Percentiles rank a stretch among this genome's conserved stretches.
Conservation (phyloP, 2,888 invertebrate species). For the Baronia brevicornis region DNA sequence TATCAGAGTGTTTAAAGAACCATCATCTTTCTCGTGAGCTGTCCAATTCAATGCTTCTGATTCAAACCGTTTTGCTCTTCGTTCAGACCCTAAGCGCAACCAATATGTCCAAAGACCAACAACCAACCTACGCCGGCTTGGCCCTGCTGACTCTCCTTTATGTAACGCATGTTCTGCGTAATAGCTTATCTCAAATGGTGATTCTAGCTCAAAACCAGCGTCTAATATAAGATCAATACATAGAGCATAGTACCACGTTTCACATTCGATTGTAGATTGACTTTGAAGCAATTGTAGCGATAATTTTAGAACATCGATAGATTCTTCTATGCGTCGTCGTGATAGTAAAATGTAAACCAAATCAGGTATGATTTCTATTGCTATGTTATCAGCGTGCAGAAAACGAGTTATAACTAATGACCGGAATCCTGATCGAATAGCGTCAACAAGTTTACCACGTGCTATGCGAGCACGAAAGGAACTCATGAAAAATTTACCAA, state of each 20-base stretch:
- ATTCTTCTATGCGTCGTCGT: constrained; percentile 62
- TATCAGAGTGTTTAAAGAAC: constrained; percentile 41
- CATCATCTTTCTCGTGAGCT: constrained; percentile 35
- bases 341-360: constrained; percentile 56
- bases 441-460: constrained; percentile 39
- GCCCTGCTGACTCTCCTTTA: constrained; percentile 34
- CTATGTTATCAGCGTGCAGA: constrained; percentile 51
- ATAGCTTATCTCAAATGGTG: constrained; percentile 53
- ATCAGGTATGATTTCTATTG: constrained; percentile 59
- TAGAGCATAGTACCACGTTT: constrained; percentile 74
- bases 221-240: constrained; percentile 75
- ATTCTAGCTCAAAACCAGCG: constrained; percentile 70
- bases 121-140: constrained; percentile 45
- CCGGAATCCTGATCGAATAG: constrained; percentile 56
- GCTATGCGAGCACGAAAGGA: constrained; percentile 58
- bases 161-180: constrained; percentile 50
- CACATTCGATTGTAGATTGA: constrained; percentile 36
- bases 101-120: constrained; percentile 63
- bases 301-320: constrained; percentile 59
- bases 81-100: constrained; percentile 47
- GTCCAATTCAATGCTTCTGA: constrained; percentile 52
- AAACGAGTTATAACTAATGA: constrained; percentile 56
- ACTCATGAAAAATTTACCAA: constrained; percentile 58
- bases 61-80: constrained; percentile 54
- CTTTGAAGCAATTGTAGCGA: constrained; percentile 36